Conservation (phyloP, 1,140 invertebrate species). For the Pseudoatta argentina region DNA sequence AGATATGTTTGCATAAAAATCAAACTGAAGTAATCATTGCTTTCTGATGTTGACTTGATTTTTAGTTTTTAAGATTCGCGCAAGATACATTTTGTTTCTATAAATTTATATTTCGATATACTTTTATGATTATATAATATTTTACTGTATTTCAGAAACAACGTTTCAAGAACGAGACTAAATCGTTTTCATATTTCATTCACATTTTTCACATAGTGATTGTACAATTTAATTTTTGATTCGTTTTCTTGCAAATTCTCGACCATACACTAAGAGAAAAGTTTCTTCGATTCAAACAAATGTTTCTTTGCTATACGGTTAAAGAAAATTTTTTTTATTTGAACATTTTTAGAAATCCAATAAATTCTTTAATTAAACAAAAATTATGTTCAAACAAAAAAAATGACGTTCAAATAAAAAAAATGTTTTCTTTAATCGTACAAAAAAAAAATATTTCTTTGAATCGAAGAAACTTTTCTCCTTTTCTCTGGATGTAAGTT, state of each 20-base stretch:
- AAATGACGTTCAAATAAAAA: too few relatives aligned
- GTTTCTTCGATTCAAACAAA: too few relatives aligned
- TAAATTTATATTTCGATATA: background rate
- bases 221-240: background rate
- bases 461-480: too few relatives aligned
- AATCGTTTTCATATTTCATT: background rate
- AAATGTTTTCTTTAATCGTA: too few relatives aligned
- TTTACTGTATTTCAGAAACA: background rate
- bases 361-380: too few relatives aligned
- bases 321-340: too few relatives aligned
- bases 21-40: background rate
- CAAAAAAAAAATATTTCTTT: too few relatives aligned
- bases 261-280: too few relatives aligned
- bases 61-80: background rate
- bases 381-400: too few relatives aligned
- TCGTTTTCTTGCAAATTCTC: background rate
- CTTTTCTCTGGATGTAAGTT: too few relatives aligned
- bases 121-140: background rate
- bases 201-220: background rate
- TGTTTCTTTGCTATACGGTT: too few relatives aligned
- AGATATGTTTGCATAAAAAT: background rate
- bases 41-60: background rate
- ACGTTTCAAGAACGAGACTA: background rate
- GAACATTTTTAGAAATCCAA: too few relatives aligned
- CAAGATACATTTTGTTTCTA: background rate